phyloP scores from a whole-genome alignment of 2,888 invertebrate species.

The Polylopha cassiicola region DNA sequence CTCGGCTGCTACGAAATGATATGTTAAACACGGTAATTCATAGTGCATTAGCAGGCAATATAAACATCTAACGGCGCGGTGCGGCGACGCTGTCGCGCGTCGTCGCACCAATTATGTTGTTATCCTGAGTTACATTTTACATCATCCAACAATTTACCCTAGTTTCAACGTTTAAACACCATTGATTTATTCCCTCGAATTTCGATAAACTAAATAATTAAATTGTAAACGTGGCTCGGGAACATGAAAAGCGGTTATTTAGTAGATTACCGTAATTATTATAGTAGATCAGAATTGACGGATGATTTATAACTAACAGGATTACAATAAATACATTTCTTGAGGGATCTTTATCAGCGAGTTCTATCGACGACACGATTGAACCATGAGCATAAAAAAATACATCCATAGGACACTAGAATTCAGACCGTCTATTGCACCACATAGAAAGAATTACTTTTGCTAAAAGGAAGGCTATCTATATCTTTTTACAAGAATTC shows the following conservation, averaged over 20 bases:
- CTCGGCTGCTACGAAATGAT: constrained; percentile 40
- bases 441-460: too few relatives aligned
- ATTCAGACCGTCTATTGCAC: too few relatives aligned
- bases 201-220: constrained; percentile 16
- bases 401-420: too few relatives aligned
- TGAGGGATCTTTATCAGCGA: too few relatives aligned
- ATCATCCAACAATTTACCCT: constrained; percentile 24
- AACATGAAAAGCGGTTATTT: constrained; percentile 4
- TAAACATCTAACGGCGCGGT: constrained; percentile 24
- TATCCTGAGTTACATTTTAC: constrained; percentile 27
- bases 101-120: constrained; percentile 29
- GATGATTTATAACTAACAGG: too few relatives aligned
- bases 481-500: too few relatives aligned
- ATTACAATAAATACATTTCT: too few relatives aligned
- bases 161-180: constrained; percentile 19
- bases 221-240: constrained; percentile 5
- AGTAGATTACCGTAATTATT: background rate
- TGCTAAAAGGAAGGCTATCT: too few relatives aligned
- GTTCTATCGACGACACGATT: too few relatives aligned
- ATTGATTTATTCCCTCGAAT: constrained; percentile 17
- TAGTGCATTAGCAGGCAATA: constrained; percentile 33
- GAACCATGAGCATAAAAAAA: too few relatives aligned
- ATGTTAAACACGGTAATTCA: constrained; percentile 38
- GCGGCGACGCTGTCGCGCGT: constrained; percentile 22
- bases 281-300: too few relatives aligned